Evolutionary conservation across 37 sponge, comb jelly and placozoan genomes (phyloP), one percentile per base, ranked within the genome.

Genomic region (Cladorhizidae sp.): DNA sequence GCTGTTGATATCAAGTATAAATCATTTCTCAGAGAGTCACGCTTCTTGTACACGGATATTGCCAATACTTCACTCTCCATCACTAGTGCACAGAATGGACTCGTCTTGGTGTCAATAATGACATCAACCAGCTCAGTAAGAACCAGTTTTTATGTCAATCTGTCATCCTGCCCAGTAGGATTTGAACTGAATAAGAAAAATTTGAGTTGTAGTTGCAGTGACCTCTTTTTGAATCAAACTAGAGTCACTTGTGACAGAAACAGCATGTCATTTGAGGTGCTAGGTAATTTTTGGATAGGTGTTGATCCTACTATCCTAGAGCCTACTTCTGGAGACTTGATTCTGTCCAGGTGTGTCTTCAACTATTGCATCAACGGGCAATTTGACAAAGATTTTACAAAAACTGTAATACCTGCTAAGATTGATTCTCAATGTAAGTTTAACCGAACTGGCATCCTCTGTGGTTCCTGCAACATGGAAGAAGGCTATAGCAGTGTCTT

Each of bases 371-470:
- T 40, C 7, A 6, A 17, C 21, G 73, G 73, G n/a, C n/a, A n/a
- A n/a, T n/a, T n/a, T n/a, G n/a, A n/a, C n/a, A n/a, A n/a, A n/a
- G n/a, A n/a, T n/a, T n/a, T n/a, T n/a, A 58, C 0, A 0, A 81
- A 37, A 15, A 49, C 62, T 2, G 63, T 72, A 32, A 32, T 18
- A 3, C 45, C 80, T 40, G 18, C 32, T 21, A 28, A 64, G 12
- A 54, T 72, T 21, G 67, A 83, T 20, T 2, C 33, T 0, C 74
- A 83, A 67, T 83, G 83, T 64, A 32, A 7, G 1, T 45, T 45
- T 38, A 59, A 74, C 40, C 65, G 83, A 33, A 40, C 67, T 23
- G 83, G 83, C 6, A 12, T 73, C 23, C 45, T 83, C 50, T 83
- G 83, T 74, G 75, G 75, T 0, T 23, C 32, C n/a, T 83, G 83